Evolutionary conservation across 2,888 invertebrate genomes (phyloP).

Genomic region (Mythimna loreyi): DNA sequence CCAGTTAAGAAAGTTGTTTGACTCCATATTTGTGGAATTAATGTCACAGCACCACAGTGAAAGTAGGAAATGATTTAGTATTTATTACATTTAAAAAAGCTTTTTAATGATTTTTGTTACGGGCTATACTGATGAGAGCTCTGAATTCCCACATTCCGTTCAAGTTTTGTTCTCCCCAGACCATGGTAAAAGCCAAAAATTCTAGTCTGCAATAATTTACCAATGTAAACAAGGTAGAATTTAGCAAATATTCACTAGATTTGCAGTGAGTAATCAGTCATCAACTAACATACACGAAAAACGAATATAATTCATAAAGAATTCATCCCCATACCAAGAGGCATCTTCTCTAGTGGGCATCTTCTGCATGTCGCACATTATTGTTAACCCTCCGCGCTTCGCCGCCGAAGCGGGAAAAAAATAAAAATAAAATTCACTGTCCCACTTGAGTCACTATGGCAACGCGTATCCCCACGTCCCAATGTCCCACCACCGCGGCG

Average conservation of each 20-base stretch:
- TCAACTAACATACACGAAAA: constrained; percentile 19
- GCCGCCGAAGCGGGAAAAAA: constrained; percentile 77
- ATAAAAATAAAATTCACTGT: constrained; percentile 77
- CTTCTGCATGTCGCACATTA: constrained; percentile 89
- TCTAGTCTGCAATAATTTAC: neutral
- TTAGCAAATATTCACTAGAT: constrained; percentile 1
- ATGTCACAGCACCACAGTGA: constrained; percentile 68
- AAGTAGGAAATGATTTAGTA: constrained; percentile 65
- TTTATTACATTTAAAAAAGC: neutral
- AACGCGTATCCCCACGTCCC: constrained; percentile 83
- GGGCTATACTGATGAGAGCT: neutral
- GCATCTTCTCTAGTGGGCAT: constrained; percentile 86
- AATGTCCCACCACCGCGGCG: constrained; percentile 84
- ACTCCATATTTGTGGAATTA: constrained; percentile 56
- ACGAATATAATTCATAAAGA: constrained; percentile 46
- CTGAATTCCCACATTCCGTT: neutral
- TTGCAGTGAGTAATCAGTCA: neutral
- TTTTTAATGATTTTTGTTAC: neutral
- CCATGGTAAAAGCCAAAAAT: neutral
- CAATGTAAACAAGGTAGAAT: constrained; percentile 28
- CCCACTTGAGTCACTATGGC: constrained; percentile 80
- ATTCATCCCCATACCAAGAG: constrained; percentile 82
- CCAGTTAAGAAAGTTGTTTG: constrained; percentile 52
- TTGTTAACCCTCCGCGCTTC: constrained; percentile 66
- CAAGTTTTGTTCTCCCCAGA: neutral